Conservation (phyloP, 1,140 invertebrate species). For the Lineus longissimus region DNA sequence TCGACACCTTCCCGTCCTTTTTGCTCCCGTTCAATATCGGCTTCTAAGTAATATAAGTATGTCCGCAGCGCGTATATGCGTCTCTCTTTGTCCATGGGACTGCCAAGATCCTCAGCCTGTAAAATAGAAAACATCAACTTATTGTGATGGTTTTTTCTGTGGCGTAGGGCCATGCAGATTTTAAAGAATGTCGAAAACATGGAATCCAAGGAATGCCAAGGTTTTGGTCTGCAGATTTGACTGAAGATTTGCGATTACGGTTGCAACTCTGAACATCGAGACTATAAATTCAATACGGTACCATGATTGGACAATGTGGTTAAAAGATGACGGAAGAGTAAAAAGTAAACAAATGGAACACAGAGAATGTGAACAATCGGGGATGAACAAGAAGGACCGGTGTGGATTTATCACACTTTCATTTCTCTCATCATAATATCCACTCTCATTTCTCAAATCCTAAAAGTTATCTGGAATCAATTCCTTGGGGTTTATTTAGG, state of each 20-base stretch:
- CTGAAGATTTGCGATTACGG: not conserved
- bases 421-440: too few species aligned
- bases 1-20: constrained; percentile 62
- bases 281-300: not conserved
- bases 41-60: constrained; percentile 40
- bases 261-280: not conserved
- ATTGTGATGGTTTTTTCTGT: not conserved
- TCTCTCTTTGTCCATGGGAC: constrained; percentile 87
- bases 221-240: too few species aligned
- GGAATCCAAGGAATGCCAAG: not conserved
- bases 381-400: too few species aligned
- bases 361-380: too few species aligned
- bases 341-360: too few species aligned
- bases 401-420: too few species aligned
- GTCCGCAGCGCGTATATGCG: constrained; percentile 63
- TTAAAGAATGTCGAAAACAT: not conserved
- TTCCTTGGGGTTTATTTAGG: too few species aligned
- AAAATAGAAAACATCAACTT: constrained; percentile 15
- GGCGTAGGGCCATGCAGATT: not conserved
- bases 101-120: constrained; percentile 81
- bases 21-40: constrained; percentile 44
- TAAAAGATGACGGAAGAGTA: constrained; percentile 2
- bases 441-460: too few species aligned
- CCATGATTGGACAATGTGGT: not conserved
- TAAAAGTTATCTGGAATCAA: too few species aligned